These are phyloP conservation scores for Archivesica marissinica DNA, from an alignment of 1,140 invertebrate species.

Conservation along the genomic window DNA sequence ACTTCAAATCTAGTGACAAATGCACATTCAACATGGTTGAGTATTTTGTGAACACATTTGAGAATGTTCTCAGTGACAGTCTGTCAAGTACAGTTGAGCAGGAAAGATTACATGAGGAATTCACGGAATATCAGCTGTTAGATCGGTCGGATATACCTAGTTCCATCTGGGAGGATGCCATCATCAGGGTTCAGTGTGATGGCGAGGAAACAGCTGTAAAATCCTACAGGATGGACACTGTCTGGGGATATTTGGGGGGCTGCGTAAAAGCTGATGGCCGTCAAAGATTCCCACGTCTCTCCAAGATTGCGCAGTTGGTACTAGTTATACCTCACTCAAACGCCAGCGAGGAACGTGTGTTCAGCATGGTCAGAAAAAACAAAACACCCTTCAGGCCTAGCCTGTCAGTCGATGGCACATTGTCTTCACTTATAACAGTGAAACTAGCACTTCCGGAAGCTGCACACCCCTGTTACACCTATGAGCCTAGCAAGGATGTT, in stretches of 20 bases:
- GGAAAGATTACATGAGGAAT: not conserved
- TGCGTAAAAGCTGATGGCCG: no score
- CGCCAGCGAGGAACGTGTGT: constrained; percentile 20
- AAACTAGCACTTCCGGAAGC: no score
- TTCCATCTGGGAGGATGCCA: no score
- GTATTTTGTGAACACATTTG: not conserved
- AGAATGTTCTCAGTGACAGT: not conserved
- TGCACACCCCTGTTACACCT: no score
- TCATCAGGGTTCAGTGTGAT: no score
- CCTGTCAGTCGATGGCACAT: not conserved
- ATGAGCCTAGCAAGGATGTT: no score
- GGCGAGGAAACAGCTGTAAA: no score
- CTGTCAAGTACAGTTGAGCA: not conserved
- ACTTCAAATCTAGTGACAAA: no score
- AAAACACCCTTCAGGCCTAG: not conserved
- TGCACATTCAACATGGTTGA: no score
- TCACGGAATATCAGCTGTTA: not conserved
- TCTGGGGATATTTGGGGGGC: not conserved
- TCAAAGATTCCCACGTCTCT: constrained; percentile 11
- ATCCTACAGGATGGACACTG: constrained; percentile 18
- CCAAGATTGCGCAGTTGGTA: not conserved
- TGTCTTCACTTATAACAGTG: constrained; percentile 26
- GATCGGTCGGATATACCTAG: no score
- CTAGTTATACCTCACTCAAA: constrained; percentile 40
- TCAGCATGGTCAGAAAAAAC: constrained; percentile 20